Percentiles rank a stretch among this genome's conserved stretches.
Conservation (phyloP, 2,113 vertebrate species). For the Artemisiospiza belli region DNA sequence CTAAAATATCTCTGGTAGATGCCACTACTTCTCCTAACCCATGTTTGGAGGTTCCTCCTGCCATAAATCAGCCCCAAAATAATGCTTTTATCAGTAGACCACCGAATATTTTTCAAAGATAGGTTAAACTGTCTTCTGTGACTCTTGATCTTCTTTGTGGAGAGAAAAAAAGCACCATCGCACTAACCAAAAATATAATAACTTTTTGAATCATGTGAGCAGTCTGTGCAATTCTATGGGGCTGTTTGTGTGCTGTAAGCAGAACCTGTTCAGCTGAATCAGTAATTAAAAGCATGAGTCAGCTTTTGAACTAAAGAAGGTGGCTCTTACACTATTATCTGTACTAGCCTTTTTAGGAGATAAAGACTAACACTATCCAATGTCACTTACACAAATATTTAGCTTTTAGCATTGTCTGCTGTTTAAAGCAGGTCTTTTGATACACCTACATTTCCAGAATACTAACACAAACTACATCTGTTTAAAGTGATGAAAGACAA, state of each 20-base stretch:
- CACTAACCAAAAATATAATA: background rate
- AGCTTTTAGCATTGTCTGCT: background rate
- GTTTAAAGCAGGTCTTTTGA: conserved; percentile 18
- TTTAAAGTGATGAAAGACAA: conserved; percentile 4
- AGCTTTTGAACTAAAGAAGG: conserved; percentile 32
- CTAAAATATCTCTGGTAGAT: background rate
- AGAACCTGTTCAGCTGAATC: conserved; percentile 19
- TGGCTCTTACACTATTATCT: conserved; percentile 15
- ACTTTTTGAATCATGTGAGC: background rate
- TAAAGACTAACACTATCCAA: conserved; percentile 24
- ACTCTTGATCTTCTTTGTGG: background rate
- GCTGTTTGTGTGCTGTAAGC: background rate
- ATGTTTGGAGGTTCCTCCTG: background rate
- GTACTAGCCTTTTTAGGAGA: background rate
- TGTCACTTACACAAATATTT: conserved; percentile 38
- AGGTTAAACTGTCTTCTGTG: background rate
- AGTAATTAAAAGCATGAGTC: conserved; percentile 40
- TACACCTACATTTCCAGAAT: conserved; percentile 19
- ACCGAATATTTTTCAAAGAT: background rate
- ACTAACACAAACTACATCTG: background rate
- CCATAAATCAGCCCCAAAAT: background rate
- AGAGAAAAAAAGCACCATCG: background rate
- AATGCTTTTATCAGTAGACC: background rate
- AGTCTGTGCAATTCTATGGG: background rate
- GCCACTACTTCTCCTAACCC: background rate